Evolutionary conservation across 2,797 vertebrate genomes (phyloP).

Genomic region (Podarcis siculus): DNA sequence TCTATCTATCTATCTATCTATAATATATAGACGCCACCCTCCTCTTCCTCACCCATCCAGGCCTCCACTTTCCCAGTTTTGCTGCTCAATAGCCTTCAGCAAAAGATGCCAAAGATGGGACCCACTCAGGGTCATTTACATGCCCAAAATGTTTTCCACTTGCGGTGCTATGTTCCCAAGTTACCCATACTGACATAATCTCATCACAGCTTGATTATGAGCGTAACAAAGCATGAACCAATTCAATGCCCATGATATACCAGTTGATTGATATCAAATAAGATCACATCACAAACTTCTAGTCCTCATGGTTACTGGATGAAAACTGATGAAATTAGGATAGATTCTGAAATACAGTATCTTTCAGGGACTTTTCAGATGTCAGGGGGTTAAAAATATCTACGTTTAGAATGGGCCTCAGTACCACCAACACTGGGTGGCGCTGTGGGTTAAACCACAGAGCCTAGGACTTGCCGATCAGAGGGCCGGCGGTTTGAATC

Average conservation of each 20-base stretch:
- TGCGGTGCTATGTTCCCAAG: neutral
- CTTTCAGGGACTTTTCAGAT: too few relatives aligned
- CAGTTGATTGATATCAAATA: neutral
- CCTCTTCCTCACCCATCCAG: neutral
- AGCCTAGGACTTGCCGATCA: too few relatives aligned
- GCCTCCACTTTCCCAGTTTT: slow-evolving; percentile 24
- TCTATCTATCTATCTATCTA: too few relatives aligned
- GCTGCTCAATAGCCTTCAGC: slow-evolving; percentile 30
- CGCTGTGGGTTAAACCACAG: too few relatives aligned
- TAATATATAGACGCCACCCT: neutral
- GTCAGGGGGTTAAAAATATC: too few relatives aligned
- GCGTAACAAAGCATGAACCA: neutral
- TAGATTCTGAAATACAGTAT: too few relatives aligned
- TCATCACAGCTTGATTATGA: neutral
- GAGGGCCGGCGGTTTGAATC: too few relatives aligned
- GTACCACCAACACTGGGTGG: too few relatives aligned
- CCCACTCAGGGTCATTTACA: neutral
- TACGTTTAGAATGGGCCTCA: too few relatives aligned
- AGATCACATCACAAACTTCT: too few relatives aligned
- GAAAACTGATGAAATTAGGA: too few relatives aligned
- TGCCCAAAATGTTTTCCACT: neutral
- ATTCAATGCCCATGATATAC: neutral
- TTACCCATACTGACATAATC: neutral
- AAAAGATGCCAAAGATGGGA: neutral
- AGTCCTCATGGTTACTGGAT: too few relatives aligned